These are phyloP conservation scores for Mus spicilegus DNA, from an alignment of 2,113 vertebrate species.

Conservation along the genomic window DNA sequence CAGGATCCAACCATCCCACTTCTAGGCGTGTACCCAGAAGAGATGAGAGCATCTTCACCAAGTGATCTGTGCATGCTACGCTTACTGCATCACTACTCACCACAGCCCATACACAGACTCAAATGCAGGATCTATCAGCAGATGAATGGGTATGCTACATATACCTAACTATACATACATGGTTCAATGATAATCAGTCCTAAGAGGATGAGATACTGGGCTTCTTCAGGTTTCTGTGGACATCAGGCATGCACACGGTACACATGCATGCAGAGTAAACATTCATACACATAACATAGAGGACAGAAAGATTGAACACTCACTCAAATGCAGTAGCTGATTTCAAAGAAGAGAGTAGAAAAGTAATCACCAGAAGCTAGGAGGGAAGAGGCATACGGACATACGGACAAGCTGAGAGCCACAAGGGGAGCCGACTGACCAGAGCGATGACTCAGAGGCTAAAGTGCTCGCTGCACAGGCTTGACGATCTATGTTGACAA, in stretches of 20 bases:
- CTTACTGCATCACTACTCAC: background rate
- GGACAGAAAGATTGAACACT: background rate
- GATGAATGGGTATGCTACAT: background rate
- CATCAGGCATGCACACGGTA: background rate
- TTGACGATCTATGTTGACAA: too few relatives aligned
- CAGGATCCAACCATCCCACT: background rate
- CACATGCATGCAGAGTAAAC: background rate
- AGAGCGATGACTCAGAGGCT: background rate
- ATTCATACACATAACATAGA: background rate
- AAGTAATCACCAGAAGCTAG: background rate
- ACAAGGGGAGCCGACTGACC: too few relatives aligned
- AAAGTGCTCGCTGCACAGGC: background rate
- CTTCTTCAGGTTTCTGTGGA: background rate
- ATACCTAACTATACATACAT: background rate
- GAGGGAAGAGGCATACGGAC: background rate
- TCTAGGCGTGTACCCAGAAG: background rate
- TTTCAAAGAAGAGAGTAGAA: background rate
- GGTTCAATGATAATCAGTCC: background rate
- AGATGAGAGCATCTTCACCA: background rate
- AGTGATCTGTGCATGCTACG: background rate
- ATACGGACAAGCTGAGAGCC: background rate
- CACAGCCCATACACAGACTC: background rate
- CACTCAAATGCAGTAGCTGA: background rate
- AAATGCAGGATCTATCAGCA: background rate
- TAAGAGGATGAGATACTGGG: background rate